Percentiles rank a stretch among this genome's conserved stretches.
These are phyloP conservation scores for Orchestes rusci DNA, from an alignment of 2,888 invertebrate species.

Conservation along the genomic window DNA sequence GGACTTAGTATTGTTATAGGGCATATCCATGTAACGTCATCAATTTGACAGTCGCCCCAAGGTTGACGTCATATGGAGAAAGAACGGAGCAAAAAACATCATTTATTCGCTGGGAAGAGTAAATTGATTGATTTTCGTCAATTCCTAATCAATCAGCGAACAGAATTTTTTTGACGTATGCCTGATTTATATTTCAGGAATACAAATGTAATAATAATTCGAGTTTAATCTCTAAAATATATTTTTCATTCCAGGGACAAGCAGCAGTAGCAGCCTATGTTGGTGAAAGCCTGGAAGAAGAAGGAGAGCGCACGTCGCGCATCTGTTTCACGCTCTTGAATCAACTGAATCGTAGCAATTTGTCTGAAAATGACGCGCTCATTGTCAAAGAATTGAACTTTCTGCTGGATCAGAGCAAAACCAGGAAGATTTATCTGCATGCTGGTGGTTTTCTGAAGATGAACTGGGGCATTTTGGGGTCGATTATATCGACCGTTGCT, in stretches of 20 bases:
- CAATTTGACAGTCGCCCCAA: too few species aligned
- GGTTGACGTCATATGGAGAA: too few species aligned
- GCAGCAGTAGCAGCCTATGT: slow-evolving; percentile 10
- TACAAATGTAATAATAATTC: too few species aligned
- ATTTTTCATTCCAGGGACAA: slow-evolving; percentile 19
- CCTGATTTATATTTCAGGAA: too few species aligned
- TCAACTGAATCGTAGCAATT: slow-evolving; percentile 2
- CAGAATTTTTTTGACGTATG: too few species aligned
- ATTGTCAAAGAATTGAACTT: slow-evolving; percentile 12
- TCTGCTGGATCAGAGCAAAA: slow-evolving; percentile 17
- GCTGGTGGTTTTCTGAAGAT: slow-evolving; percentile 20
- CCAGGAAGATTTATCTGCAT: slow-evolving; percentile 14
- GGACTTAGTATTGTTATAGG: too few species aligned
- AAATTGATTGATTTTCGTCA: too few species aligned
- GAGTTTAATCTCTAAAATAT: too few species aligned
- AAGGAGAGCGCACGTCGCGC: slow-evolving; percentile 11
- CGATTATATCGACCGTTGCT: slow-evolving; percentile 17
- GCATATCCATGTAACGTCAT: too few species aligned
- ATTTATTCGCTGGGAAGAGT: too few species aligned
- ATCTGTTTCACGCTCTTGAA: slow-evolving; percentile 17
- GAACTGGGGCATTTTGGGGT: slow-evolving; percentile 21
- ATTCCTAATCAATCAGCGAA: too few species aligned
- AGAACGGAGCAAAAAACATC: too few species aligned
- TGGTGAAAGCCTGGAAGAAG: slow-evolving; percentile 16
- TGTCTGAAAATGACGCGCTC: slow-evolving; percentile 1